Evolutionary conservation across 2,113 vertebrate genomes (phyloP).

Genomic region (Turnix velox): DNA sequence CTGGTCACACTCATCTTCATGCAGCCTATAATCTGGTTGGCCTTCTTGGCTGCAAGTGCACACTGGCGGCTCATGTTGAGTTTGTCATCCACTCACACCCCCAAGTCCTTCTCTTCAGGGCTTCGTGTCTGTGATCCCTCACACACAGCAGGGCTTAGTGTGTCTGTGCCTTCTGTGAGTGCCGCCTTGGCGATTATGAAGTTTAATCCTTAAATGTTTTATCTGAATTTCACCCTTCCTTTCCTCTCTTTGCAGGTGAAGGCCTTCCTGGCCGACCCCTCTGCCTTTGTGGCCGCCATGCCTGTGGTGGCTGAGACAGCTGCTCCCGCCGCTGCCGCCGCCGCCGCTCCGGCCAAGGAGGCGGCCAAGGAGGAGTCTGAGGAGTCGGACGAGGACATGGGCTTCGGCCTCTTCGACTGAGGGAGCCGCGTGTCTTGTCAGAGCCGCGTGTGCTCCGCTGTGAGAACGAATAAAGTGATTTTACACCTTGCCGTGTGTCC

Average conservation of each 20-base stretch:
- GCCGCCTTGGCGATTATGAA: not conserved
- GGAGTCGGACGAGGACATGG: constrained; percentile 95
- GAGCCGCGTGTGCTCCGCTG: not conserved
- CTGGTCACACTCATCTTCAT: too few species aligned
- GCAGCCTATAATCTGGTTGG: too few species aligned
- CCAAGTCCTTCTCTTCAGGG: too few species aligned
- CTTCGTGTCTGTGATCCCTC: too few species aligned
- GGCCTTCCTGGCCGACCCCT: constrained; percentile 92
- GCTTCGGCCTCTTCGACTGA: constrained; percentile 94
- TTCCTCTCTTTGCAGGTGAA: constrained; percentile 77
- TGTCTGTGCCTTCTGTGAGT: rapidly evolving
- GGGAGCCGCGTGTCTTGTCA: not conserved
- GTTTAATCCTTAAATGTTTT: not conserved
- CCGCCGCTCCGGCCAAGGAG: constrained; percentile 77
- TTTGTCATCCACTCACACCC: too few species aligned
- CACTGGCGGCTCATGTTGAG: too few species aligned
- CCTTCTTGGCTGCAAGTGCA: too few species aligned
- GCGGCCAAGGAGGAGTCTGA: constrained; percentile 90
- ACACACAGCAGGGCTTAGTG: rapidly evolving
- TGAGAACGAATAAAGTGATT: constrained; percentile 65
- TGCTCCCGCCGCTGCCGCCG: constrained; percentile 50
- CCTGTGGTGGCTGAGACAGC: constrained; percentile 61
- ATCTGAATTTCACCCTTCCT: not conserved
- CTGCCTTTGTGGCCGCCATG: constrained; percentile 83
- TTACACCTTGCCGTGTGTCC: not conserved